Conservation (phyloP, 2,888 invertebrate species). For the Clusia tigrina region DNA sequence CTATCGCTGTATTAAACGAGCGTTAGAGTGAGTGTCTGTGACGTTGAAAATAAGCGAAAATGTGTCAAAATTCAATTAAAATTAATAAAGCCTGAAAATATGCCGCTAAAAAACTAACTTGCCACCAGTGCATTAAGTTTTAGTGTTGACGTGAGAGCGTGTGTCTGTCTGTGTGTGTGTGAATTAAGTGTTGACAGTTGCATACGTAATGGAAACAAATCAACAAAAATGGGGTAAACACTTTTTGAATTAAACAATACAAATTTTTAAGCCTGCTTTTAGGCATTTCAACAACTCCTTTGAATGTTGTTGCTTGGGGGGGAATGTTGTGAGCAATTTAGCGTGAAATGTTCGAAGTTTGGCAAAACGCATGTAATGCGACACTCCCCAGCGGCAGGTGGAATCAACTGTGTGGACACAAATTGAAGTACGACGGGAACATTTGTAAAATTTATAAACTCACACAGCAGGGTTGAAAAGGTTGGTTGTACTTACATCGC, state of each 20-base stretch:
- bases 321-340: not conserved
- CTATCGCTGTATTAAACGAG: too few relatives aligned
- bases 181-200: conserved; percentile 1
- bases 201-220: not conserved
- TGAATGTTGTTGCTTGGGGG: too few relatives aligned
- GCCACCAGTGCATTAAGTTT: not conserved
- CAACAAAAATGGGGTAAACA: not conserved
- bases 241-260: not conserved
- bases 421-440: too few relatives aligned
- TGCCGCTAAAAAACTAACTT: not conserved
- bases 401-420: too few relatives aligned
- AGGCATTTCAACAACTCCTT: too few relatives aligned
- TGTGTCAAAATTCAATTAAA: conserved; percentile 5
- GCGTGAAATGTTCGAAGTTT: not conserved
- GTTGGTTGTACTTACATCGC: too few relatives aligned
- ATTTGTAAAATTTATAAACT: too few relatives aligned
- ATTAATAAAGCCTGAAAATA: not conserved
- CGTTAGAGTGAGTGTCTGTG: too few relatives aligned
- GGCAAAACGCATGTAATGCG: not conserved
- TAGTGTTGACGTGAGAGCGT: too few relatives aligned
- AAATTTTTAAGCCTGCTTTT: not conserved
- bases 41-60: not conserved
- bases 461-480: too few relatives aligned
- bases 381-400: not conserved
- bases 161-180: not conserved